phyloP scores from a whole-genome alignment of 2,797 vertebrate species.

The Acomys russatus region DNA sequence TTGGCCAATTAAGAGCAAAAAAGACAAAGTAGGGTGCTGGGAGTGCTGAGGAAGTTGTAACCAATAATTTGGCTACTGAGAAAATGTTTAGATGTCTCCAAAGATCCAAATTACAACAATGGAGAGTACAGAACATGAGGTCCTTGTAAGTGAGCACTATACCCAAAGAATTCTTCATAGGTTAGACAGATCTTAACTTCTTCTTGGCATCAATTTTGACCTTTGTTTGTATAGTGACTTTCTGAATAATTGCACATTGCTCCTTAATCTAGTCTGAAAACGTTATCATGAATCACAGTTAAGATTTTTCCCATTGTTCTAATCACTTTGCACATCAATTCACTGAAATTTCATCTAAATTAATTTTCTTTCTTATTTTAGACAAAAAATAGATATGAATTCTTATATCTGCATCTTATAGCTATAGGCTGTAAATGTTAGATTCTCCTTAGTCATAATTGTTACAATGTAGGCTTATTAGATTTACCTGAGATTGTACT shows the following conservation, averaged over 20 bases:
- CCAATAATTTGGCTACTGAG: background rate
- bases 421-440: background rate
- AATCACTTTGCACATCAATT: background rate
- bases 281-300: background rate
- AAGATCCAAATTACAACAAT: too few species aligned
- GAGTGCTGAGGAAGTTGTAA: too few species aligned
- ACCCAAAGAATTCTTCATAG: background rate
- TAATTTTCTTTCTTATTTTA: background rate
- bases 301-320: too few species aligned
- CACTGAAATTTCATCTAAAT: background rate
- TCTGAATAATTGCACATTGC: background rate
- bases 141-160: too few species aligned
- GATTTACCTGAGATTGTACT: background rate
- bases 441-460: background rate
- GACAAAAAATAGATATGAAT: background rate
- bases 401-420: background rate
- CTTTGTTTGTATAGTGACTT: background rate
- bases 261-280: background rate
- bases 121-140: too few species aligned
- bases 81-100: background rate
- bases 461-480: background rate
- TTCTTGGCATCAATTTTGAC: background rate
- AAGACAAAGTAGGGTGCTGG: too few species aligned
- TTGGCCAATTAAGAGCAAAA: background rate
- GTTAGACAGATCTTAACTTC: background rate